phyloP scores from a whole-genome alignment of 1,140 invertebrate genomes.

The Drosophila micromelanica region DNA sequence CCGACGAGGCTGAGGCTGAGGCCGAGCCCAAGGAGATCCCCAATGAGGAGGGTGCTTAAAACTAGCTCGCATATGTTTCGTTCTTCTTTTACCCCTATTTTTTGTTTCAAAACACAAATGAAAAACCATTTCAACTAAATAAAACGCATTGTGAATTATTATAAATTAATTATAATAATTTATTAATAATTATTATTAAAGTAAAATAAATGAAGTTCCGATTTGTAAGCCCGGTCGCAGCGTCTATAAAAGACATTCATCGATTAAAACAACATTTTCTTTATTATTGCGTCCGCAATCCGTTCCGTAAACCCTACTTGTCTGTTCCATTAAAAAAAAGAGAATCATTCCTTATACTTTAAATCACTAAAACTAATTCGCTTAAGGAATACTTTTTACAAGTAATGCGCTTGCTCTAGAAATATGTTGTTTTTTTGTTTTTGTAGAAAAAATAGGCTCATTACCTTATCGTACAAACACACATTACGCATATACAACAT shows the following conservation, averaged over 20 bases:
- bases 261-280: slow-evolving; percentile 28
- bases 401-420: too few species aligned
- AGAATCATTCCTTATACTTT: too few species aligned
- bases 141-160: slow-evolving; percentile 68
- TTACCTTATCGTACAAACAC: too few species aligned
- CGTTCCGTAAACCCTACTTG: too few species aligned
- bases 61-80: slow-evolving; percentile 47
- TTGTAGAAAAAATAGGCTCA: too few species aligned
- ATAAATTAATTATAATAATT: slow-evolving; percentile 82
- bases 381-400: too few species aligned
- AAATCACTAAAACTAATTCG: too few species aligned
- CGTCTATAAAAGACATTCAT: slow-evolving; percentile 55
- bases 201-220: slow-evolving; percentile 78
- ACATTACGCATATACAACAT: too few species aligned
- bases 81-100: slow-evolving; percentile 36
- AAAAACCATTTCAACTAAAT: slow-evolving; percentile 50
- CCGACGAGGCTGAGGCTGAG: slow-evolving; percentile 41
- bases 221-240: slow-evolving; percentile 63
- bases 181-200: slow-evolving; percentile 81
- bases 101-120: slow-evolving; percentile 28
- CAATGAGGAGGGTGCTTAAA: slow-evolving; percentile 39
- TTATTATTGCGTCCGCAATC: slow-evolving; percentile 21
- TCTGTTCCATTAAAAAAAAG: too few species aligned
- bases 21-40: slow-evolving; percentile 58
- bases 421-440: too few species aligned